These are phyloP conservation scores for Megathymus violae DNA, from an alignment of 1,140 invertebrate species.

Conservation along the genomic window DNA sequence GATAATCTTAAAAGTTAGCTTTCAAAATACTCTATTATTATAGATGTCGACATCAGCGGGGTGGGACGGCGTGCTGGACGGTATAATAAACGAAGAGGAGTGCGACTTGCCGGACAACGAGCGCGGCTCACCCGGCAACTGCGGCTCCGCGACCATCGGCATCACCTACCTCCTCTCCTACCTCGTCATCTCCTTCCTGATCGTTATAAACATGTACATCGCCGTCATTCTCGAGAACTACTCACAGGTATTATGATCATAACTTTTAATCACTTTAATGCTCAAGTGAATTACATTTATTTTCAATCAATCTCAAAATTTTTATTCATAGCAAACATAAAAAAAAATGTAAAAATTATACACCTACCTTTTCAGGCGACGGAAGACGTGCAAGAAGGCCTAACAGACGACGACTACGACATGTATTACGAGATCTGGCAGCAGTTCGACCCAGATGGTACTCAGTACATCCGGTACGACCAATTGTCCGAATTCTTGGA, in stretches of 20 bases:
- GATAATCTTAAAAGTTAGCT: no score
- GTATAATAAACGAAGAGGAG: slow-evolving; percentile 97
- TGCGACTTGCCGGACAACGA: slow-evolving; percentile 94
- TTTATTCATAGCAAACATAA: no score
- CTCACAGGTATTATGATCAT: slow-evolving; percentile 92
- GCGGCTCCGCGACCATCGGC: slow-evolving; percentile 95
- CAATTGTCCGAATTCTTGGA: slow-evolving; percentile 97
- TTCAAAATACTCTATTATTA: slow-evolving; percentile 20
- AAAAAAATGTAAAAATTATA: background rate
- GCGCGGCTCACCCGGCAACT: slow-evolving; percentile 94
- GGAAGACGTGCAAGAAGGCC: slow-evolving; percentile 98
- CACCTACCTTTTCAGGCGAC: slow-evolving; percentile 89
- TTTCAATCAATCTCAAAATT: no score
- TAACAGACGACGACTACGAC: slow-evolving; percentile 99
- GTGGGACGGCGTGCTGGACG: slow-evolving; percentile 97
- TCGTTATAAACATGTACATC: slow-evolving; percentile 99
- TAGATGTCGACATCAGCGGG: slow-evolving; percentile 99
- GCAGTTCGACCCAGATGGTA: slow-evolving; percentile 98
- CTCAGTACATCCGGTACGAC: slow-evolving; percentile 97
- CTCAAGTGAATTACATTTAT: no score
- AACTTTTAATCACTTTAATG: no score
- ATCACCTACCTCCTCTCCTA: slow-evolving; percentile 98
- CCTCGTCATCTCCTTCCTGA: slow-evolving; percentile 98
- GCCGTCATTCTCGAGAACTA: slow-evolving; percentile 99
- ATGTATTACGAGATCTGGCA: slow-evolving; percentile 99